Base-by-base conservation (phyloP, 2,113 vertebrate genomes). In the Motacilla alba region DNA sequence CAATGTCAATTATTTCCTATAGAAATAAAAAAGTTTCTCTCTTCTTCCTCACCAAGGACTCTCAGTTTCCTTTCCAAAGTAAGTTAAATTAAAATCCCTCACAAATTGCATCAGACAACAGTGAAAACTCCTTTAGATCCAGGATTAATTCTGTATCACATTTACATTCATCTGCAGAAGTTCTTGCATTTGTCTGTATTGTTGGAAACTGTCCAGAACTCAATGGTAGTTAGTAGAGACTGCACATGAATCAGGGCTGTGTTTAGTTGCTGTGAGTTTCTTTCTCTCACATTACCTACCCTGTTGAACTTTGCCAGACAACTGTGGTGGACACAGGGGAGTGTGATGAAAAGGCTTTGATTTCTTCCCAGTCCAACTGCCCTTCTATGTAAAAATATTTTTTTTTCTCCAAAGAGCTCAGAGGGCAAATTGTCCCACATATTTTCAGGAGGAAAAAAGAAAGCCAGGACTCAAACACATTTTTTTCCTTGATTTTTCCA, bases 251-350 rank as follows among this genome's bases (percentile, higher is more conserved):
- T 15, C 23, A 53, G 20, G 4, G 13, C n/a, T 81, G 41, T 72
- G 20, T 81, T 50, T 75, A 79, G 47, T 31, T 49, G 4, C 24
- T 70, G 10, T 0, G 15, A 47, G 15, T 41, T 63, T 67, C 41
- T 63, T 86, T 12, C 39, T 79, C 10, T 63, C 53, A 49, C 0
- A 0, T 46, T 69, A 30, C 22, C 41, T 73, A 12, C 6, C 5
- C n/a, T 58, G 2, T 3, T 33, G 46, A 91, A 18, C 26, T 77
- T 31, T 46, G 17, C 8, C 30, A 62, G 21, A 47, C 11, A 60
- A 12, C 16, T 12, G 3, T 21, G 23, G 18, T 49, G 44, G 55
- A 60, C 81, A 37, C 27, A 39, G 6, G 5, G 6, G 9, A 6
- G 0, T 49, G 9, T 27, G 58, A 43, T 19, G 13, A 76, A 86